Conservation (phyloP, 2,888 invertebrate genomes). For the Agriopis marginaria region DNA sequence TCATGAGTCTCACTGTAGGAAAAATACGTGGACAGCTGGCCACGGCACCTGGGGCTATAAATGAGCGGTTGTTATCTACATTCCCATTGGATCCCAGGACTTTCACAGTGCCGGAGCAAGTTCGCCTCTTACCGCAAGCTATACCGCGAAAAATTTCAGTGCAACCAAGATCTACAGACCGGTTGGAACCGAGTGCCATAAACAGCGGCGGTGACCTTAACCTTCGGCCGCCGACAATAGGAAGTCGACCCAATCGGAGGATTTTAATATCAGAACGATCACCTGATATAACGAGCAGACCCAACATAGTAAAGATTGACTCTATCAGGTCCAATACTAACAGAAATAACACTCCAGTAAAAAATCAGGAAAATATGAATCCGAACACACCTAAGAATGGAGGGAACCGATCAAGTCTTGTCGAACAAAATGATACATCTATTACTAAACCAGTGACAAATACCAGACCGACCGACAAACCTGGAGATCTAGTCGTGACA, state of each 20-base stretch:
- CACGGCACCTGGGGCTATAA: slow-evolving; percentile 48
- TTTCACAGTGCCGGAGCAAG: slow-evolving; percentile 38
- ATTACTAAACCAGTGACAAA: neutral
- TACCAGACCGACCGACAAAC: neutral
- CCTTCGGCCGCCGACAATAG: slow-evolving; percentile 43
- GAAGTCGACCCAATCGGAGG: slow-evolving; percentile 46
- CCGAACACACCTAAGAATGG: neutral
- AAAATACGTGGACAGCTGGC: slow-evolving; percentile 57
- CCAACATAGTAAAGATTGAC: neutral
- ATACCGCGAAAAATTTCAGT: slow-evolving; percentile 25
- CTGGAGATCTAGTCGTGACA: neutral
- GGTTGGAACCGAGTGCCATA: slow-evolving; percentile 37
- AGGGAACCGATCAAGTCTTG: neutral
- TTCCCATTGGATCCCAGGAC: slow-evolving; percentile 40
- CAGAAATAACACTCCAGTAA: slow-evolving; percentile 2
- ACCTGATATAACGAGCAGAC: slow-evolving; percentile 33
- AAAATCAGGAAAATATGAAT: slow-evolving; percentile 4
- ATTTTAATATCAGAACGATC: slow-evolving; percentile 46
- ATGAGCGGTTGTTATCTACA: slow-evolving; percentile 39
- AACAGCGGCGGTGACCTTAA: slow-evolving; percentile 38
- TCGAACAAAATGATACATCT: neutral
- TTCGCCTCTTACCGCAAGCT: slow-evolving; percentile 23
- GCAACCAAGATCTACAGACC: slow-evolving; percentile 41
- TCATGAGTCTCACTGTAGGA: slow-evolving; percentile 55
- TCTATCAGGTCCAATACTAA: neutral